Evolutionary conservation across 2,888 invertebrate genomes (phyloP).

Genomic region (Aporophyla nigra): DNA sequence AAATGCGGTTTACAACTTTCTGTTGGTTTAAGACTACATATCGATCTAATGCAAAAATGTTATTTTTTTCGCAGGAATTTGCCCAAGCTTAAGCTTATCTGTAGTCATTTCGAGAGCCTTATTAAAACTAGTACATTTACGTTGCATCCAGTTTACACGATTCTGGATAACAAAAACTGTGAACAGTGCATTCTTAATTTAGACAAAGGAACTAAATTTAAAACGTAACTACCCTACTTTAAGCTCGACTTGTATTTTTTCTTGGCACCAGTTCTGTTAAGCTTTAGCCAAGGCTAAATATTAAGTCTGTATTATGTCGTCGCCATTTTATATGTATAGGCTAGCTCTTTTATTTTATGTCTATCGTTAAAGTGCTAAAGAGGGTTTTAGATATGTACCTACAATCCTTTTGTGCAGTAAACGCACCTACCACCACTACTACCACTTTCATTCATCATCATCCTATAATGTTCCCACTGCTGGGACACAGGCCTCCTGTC

Average conservation of each 20-base stretch:
- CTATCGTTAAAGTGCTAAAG: conserved; percentile 25
- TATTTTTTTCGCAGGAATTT: too few relatives aligned
- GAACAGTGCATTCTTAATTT: conserved; percentile 31
- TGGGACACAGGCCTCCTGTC: too few relatives aligned
- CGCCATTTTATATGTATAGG: conserved; percentile 10
- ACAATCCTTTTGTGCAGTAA: conserved; percentile 6
- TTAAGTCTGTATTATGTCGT: conserved; percentile 30
- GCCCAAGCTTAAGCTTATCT: too few relatives aligned
- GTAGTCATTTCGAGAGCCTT: conserved; percentile 14
- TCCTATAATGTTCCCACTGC: too few relatives aligned
- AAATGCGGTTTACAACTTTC: too few relatives aligned
- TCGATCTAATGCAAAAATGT: too few relatives aligned
- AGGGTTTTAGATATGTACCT: background rate
- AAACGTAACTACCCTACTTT: conserved; percentile 15
- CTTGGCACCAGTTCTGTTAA: conserved; percentile 48
- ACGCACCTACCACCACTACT: background rate
- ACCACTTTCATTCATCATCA: too few relatives aligned
- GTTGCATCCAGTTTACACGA: conserved; percentile 9
- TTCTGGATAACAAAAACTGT: conserved; percentile 18
- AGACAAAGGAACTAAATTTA: conserved; percentile 20
- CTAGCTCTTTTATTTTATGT: conserved; percentile 30
- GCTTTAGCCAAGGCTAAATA: conserved; percentile 43
- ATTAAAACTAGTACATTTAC: background rate
- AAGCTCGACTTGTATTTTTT: conserved; percentile 34
- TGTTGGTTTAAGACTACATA: too few relatives aligned